A percentile compares a stretch with the other conserved stretches of the same genome.
These are phyloP conservation scores for Macrosoma leucophasiata DNA, from an alignment of 2,888 invertebrate genomes.

Conservation along the genomic window DNA sequence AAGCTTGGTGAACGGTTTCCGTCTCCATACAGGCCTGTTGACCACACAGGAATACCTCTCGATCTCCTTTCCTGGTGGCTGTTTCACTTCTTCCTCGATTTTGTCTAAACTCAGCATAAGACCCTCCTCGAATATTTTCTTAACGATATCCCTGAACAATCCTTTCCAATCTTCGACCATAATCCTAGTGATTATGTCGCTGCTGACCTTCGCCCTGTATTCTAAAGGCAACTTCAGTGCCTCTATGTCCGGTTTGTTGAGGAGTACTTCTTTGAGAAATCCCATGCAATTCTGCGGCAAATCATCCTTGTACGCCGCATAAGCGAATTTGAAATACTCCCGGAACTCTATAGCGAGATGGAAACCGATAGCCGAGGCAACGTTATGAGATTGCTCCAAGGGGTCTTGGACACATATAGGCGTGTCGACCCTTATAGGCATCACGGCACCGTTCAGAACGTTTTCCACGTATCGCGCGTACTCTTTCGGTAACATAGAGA, in stretches of 20 bases:
- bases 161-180: slow-evolving; percentile 41
- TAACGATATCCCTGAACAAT: slow-evolving; percentile 31
- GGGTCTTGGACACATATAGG: slow-evolving; percentile 80
- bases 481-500: slow-evolving; percentile 34
- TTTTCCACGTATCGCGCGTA: slow-evolving; percentile 62
- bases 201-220: slow-evolving; percentile 20
- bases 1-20: slow-evolving; percentile 35
- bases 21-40: slow-evolving; percentile 44
- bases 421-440: slow-evolving; percentile 47
- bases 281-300: slow-evolving; percentile 29
- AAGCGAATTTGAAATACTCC: slow-evolving; percentile 42
- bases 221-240: too few species aligned
- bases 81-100: slow-evolving; percentile 32
- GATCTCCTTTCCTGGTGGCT: slow-evolving; percentile 32
- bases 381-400: slow-evolving; percentile 78
- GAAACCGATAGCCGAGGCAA: slow-evolving; percentile 49
- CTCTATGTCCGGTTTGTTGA: slow-evolving; percentile 40
- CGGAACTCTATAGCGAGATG: slow-evolving; percentile 38
- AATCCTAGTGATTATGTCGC: slow-evolving; percentile 31
- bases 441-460: slow-evolving; percentile 29
- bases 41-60: slow-evolving; percentile 36
- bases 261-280: slow-evolving; percentile 40
- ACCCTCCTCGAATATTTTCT: slow-evolving; percentile 41
- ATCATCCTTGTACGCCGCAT: slow-evolving; percentile 37
- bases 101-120: slow-evolving; percentile 36